Conservation (phyloP, 1,140 invertebrate species). For the Drosophila orosa region DNA sequence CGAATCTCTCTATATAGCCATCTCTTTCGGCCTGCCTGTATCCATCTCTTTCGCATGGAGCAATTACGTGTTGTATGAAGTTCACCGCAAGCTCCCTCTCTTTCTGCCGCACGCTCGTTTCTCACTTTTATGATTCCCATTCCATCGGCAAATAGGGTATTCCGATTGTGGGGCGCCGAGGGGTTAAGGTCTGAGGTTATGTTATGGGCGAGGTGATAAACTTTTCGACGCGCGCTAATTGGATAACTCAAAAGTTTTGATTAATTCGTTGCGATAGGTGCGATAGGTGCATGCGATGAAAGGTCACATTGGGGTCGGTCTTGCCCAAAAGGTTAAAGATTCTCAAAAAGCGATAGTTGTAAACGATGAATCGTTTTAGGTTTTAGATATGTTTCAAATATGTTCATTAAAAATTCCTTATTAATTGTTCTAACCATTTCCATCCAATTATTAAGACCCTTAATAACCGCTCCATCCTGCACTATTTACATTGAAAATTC, state of each 20-base stretch:
- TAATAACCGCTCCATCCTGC: not conserved
- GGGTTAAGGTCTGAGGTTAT: constrained; percentile 34
- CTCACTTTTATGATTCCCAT: constrained; percentile 46
- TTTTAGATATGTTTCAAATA: not conserved
- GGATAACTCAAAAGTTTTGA: constrained; percentile 54
- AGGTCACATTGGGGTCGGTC: constrained; percentile 18
- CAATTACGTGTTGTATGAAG: constrained; percentile 45
- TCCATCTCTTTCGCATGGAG: constrained; percentile 7
- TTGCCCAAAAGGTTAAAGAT: constrained; percentile 1
- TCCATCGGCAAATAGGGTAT: constrained; percentile 22
- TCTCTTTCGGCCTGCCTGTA: not conserved
- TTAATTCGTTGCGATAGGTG: constrained; percentile 39
- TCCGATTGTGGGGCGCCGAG: constrained; percentile 10
- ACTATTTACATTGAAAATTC: constrained; percentile 55
- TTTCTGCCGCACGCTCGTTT: constrained; percentile 4
- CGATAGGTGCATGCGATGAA: constrained; percentile 35
- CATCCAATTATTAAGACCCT: not conserved
- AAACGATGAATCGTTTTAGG: not conserved
- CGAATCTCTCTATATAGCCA: constrained; percentile 7
- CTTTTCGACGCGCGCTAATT: constrained; percentile 48
- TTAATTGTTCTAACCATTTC: not conserved
- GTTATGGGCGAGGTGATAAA: constrained; percentile 47
- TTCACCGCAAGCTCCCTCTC: constrained; percentile 35
- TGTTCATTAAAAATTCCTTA: not conserved
- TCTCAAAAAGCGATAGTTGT: not conserved